These are phyloP conservation scores for Eugnorisma glareosa DNA, from an alignment of 2,888 invertebrate species.

Conservation along the genomic window DNA sequence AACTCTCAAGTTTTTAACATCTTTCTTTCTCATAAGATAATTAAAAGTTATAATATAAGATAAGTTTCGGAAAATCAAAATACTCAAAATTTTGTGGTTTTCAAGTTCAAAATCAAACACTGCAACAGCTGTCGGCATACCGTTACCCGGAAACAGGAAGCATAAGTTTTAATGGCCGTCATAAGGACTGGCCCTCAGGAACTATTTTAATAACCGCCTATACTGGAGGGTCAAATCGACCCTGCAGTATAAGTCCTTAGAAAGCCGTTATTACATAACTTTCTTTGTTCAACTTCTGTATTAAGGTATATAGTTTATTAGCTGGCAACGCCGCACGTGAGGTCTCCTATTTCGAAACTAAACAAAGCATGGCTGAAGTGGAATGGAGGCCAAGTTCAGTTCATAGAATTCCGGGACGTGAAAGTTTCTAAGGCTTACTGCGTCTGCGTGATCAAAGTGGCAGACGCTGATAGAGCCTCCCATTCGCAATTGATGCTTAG, in stretches of 20 bases:
- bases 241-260: neutral
- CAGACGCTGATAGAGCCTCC: neutral
- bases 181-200: constrained; percentile 20
- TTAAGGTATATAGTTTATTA: neutral
- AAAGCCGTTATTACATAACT: constrained; percentile 31
- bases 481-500: neutral
- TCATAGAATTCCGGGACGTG: neutral
- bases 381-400: neutral
- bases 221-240: constrained; percentile 3
- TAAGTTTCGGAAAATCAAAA: neutral
- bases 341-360: constrained; percentile 3
- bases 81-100: neutral
- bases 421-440: neutral
- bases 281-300: constrained; percentile 30
- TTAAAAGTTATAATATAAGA: no score
- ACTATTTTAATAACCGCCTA: constrained; percentile 48
- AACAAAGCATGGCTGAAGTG: neutral
- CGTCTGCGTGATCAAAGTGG: neutral
- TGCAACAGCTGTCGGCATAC: constrained; percentile 22
- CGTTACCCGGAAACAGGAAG: constrained; percentile 22
- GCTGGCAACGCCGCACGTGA: constrained; percentile 10
- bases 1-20: neutral
- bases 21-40: neutral
- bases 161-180: constrained; percentile 33
- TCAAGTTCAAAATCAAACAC: constrained; percentile 1